Base-by-base conservation (phyloP, 1,140 invertebrate species). In the Eulimnadia texana region DNA sequence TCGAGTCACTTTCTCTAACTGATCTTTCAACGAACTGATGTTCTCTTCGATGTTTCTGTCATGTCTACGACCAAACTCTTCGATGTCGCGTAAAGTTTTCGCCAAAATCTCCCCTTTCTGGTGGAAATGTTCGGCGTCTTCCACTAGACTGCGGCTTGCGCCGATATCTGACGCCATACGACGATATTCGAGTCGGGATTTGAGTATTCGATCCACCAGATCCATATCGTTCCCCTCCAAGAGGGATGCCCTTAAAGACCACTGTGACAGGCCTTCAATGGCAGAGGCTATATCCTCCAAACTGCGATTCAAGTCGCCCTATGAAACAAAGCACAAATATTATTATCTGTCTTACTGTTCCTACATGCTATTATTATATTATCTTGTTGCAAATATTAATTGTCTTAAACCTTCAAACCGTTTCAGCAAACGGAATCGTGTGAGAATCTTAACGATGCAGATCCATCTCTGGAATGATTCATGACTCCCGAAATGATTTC, bases 221-320 rank as follows among this genome's bases (percentile, higher is more conserved):
- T 19, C 22, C 51, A 20, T 28, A 19, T 10, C 50, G 27, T 52
- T 23, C 19, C n/a, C 55, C 20, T 58, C 29, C 20, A 51, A 54
- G 11, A 55, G 60, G 10, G 29, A 16, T 24, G 11, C 42, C 24
- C 49, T 33, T 27, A 33, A 42, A 58, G 23, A 33, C 25, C n/a
- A 55, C n/a, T 61, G 24, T 25, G 68, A 20, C 28, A 68, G 10
- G 19, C 68, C 63, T 65, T 70, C 24, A 72, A 62, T 28, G 49
- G 70, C 49, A 60, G 53, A 24, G 66, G 74, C 70, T 20, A 78
- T 71, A 62, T 82, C 77, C 60, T 86, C 84, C 53, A 88, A 69
- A 67, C 84, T 83, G 20, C 84, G 76, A 67, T 80, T 82, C 54
- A 85, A 79, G 72, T 88, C 84, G 59, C 81, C 80, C 84, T 82